Conservation (phyloP, 2,888 invertebrate genomes). For the Autographa pulchrina region DNA sequence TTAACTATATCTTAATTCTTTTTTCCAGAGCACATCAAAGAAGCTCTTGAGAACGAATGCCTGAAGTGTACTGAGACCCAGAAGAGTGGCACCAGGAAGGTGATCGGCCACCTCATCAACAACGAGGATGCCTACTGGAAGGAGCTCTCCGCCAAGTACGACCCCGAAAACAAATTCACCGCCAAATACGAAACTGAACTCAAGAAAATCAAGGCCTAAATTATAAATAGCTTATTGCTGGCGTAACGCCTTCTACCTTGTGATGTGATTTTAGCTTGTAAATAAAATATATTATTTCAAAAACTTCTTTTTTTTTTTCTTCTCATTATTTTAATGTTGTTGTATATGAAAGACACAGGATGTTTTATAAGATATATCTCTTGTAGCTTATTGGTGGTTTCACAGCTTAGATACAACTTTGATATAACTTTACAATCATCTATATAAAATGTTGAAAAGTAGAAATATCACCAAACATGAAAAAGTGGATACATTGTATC, state of each 20-base stretch:
- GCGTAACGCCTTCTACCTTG: conserved; percentile 9
- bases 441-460: too few relatives aligned
- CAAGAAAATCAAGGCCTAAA: conserved; percentile 57
- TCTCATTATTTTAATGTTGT: too few relatives aligned
- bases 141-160: conserved; percentile 76
- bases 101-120: conserved; percentile 72
- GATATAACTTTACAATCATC: too few relatives aligned
- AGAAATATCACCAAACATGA: too few relatives aligned
- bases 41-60: conserved; percentile 72
- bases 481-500: not conserved
- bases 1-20: not conserved
- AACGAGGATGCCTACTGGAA: conserved; percentile 75
- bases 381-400: too few relatives aligned
- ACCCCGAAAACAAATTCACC: conserved; percentile 73
- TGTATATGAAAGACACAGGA: too few relatives aligned
- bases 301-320: not conserved
- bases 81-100: conserved; percentile 62
- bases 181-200: conserved; percentile 75
- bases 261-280: conserved; percentile 23
- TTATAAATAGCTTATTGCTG: not conserved
- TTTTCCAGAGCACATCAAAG: conserved; percentile 70
- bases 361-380: too few relatives aligned
- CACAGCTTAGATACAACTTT: too few relatives aligned
- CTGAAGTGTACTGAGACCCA: conserved; percentile 70
- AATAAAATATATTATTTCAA: conserved; percentile 15